Conservation (phyloP, 2,797 vertebrate genomes). For the Pitangus sulphuratus region DNA sequence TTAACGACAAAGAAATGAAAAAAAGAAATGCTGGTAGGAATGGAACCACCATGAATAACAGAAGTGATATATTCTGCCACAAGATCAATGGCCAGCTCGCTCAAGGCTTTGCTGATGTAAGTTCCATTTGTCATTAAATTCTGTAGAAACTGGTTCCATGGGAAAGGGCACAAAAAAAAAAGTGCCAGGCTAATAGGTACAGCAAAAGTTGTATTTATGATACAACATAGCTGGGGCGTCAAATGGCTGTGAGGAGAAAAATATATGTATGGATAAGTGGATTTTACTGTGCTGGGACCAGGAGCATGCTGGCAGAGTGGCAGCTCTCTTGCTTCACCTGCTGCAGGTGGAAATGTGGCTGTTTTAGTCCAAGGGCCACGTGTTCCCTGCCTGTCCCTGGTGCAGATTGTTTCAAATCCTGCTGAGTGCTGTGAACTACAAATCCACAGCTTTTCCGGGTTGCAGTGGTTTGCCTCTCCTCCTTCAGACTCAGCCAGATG, state of each 20-base stretch:
- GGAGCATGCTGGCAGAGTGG: fast-evolving
- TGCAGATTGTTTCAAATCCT: fast-evolving
- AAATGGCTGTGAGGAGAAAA: neutral
- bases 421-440: neutral
- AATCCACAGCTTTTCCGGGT: neutral
- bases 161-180: neutral
- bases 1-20: neutral
- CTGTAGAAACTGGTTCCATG: neutral
- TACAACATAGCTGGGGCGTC: fast-evolving
- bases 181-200: neutral
- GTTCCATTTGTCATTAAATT: neutral
- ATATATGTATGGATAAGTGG: fast-evolving
- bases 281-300: neutral
- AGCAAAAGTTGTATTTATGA: neutral
- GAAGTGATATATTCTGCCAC: neutral
- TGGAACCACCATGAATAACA: neutral
- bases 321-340: neutral
- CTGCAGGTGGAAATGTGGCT: neutral
- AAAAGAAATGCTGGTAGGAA: neutral
- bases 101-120: slow-evolving; percentile 4
- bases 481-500: neutral
- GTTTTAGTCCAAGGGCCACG: neutral
- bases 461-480: neutral
- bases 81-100: neutral
- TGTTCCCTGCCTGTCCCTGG: neutral